These are phyloP conservation scores for Hydrozoanthus tunicans DNA, from an alignment of 64 coral and sea anemone genomes.

Conservation along the genomic window DNA sequence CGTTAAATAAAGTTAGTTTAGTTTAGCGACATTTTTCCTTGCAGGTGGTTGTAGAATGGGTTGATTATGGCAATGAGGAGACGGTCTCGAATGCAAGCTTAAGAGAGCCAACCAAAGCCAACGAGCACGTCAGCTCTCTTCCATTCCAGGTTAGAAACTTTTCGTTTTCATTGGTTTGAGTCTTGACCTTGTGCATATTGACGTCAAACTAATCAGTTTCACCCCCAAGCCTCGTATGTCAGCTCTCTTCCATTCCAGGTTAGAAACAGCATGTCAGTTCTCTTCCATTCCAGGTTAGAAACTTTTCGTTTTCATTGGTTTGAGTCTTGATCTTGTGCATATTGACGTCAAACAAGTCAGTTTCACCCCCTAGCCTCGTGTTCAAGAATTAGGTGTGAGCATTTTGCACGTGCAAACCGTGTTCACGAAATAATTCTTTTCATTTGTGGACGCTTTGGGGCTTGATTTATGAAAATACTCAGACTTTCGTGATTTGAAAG, in stretches of 20 bases:
- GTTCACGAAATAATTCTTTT: no score
- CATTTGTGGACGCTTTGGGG: no score
- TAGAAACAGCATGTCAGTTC: slow-evolving; percentile 60
- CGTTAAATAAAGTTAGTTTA: no score
- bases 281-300: slow-evolving; percentile 83
- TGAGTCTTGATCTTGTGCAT: background rate
- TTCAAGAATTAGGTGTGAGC: no score
- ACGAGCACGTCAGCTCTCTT: slow-evolving; percentile 72
- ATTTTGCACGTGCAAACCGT: no score
- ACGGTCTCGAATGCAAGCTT: slow-evolving; percentile 55
- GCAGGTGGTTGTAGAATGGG: slow-evolving; percentile 75
- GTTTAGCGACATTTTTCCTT: background rate
- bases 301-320: background rate
- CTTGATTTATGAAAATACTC: no score
- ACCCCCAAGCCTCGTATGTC: no score
- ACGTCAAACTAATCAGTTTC: no score
- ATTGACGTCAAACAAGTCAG: no score
- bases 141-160: slow-evolving; percentile 77
- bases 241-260: slow-evolving; percentile 87
- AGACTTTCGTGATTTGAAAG: no score
- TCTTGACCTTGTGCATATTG: background rate
- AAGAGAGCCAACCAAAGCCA: slow-evolving; percentile 82
- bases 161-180: background rate
- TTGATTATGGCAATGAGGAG: slow-evolving; percentile 90
- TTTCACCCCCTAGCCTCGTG: no score